Percentiles rank a stretch among this genome's conserved stretches.
phyloP scores from a whole-genome alignment of 2,888 invertebrate genomes.

The Branchellion lobata region DNA sequence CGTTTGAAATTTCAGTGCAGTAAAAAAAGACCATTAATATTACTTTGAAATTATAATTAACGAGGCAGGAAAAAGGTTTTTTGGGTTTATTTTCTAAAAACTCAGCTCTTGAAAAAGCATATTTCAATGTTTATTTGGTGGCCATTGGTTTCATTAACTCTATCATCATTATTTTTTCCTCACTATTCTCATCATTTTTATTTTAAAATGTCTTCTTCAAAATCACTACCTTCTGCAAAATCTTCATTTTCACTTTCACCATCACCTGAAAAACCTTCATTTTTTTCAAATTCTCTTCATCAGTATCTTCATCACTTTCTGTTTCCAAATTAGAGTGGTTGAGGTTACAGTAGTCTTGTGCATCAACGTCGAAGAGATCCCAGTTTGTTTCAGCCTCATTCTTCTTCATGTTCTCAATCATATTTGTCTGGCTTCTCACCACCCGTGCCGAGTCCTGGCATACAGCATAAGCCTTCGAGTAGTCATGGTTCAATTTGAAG shows the following conservation, averaged over 20 bases:
- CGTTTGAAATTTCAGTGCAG: no score
- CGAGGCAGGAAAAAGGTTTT: no score
- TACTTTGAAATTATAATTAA: no score
- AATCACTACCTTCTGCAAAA: no score
- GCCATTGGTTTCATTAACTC: background rate
- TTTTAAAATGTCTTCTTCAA: no score
- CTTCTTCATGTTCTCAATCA: constrained; percentile 54
- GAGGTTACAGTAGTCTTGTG: constrained; percentile 48
- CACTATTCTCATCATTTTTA: no score
- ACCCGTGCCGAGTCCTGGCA: constrained; percentile 79
- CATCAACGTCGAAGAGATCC: constrained; percentile 49
- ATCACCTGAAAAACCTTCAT: no score
- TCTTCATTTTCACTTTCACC: no score
- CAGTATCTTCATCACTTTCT: constrained; percentile 26
- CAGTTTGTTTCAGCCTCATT: constrained; percentile 16
- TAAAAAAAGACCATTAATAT: no score
- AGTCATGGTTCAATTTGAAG: constrained; percentile 78
- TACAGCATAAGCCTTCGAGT: constrained; percentile 77
- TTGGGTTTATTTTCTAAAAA: no score
- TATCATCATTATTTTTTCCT: background rate
- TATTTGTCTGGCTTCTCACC: constrained; percentile 72
- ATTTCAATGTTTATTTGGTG: background rate
- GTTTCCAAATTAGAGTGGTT: constrained; percentile 36
- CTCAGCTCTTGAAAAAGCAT: background rate
- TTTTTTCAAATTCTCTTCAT: constrained; percentile 28